Percentiles rank a stretch among this genome's conserved stretches.
Conservation (phyloP, 2,113 vertebrate species). For the Atrichornis clamosus region DNA sequence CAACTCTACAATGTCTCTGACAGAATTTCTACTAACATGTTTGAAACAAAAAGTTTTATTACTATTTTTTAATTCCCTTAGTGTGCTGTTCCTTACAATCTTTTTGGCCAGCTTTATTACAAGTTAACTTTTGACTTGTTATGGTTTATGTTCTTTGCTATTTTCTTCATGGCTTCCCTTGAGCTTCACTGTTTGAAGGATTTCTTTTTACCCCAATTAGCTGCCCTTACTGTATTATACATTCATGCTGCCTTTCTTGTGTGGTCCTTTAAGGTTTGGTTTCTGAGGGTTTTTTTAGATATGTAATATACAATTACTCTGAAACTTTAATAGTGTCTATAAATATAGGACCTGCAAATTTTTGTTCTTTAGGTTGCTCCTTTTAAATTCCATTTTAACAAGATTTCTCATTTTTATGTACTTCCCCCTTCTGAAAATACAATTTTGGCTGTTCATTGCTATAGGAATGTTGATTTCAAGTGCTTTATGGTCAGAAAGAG, state of each 20-base stretch:
- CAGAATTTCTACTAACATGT: neutral
- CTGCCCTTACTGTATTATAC: neutral
- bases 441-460: neutral
- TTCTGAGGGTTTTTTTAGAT: neutral
- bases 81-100: neutral
- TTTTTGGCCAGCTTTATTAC: neutral
- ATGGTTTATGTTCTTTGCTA: neutral
- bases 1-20: neutral
- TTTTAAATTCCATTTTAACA: slow-evolving; percentile 40
- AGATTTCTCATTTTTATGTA: slow-evolving; percentile 20
- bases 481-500: neutral
- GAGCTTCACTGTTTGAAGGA: neutral
- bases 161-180: neutral
- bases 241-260: neutral
- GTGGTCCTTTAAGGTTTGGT: slow-evolving; percentile 15
- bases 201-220: slow-evolving; percentile 15
- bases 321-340: neutral
- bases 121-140: neutral
- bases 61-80: neutral
- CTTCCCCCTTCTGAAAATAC: neutral
- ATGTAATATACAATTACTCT: neutral
- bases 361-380: neutral
- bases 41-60: neutral
- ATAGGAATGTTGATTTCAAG: neutral
- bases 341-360: neutral